Evolutionary conservation across 2,888 invertebrate species (phyloP).

Genomic region (Vandiemenella viatica): DNA sequence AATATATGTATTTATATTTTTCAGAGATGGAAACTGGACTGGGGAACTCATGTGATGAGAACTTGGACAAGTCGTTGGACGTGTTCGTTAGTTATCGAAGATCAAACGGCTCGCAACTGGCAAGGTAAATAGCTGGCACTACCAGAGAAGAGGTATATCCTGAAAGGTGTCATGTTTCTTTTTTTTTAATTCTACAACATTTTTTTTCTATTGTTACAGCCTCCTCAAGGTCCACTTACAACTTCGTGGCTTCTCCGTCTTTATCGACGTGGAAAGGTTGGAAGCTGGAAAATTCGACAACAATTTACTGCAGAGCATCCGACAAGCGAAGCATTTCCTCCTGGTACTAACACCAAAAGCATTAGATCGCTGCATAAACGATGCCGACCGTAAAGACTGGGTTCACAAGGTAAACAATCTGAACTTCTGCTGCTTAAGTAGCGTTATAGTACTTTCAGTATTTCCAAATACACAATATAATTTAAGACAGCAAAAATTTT

Average conservation of each 20-base stretch:
- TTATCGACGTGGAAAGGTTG: slow-evolving; percentile 93
- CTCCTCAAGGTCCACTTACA: slow-evolving; percentile 93
- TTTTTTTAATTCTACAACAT: background rate
- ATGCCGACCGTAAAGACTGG: slow-evolving; percentile 94
- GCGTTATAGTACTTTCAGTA: too few species aligned
- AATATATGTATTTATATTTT: slow-evolving; percentile 17
- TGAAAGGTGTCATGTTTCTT: background rate
- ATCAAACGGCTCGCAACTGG: slow-evolving; percentile 93
- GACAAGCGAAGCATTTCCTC: slow-evolving; percentile 91
- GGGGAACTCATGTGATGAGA: slow-evolving; percentile 54
- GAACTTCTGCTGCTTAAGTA: too few species aligned
- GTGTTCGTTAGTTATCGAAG: slow-evolving; percentile 96
- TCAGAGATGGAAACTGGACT: slow-evolving; percentile 49
- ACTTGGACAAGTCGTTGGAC: slow-evolving; percentile 78
- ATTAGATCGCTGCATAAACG: slow-evolving; percentile 83
- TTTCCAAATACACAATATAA: too few species aligned
- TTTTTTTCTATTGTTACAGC: slow-evolving; percentile 31
- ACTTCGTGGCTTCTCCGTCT: slow-evolving; percentile 87
- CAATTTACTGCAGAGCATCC: slow-evolving; percentile 88
- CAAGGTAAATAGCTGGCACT: slow-evolving; percentile 35
- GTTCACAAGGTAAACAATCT: slow-evolving; percentile 89
- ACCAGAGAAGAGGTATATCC: too few species aligned
- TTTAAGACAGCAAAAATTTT: too few species aligned
- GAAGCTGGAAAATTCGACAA: slow-evolving; percentile 99
- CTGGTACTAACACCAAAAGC: slow-evolving; percentile 91